phyloP scores from a whole-genome alignment of 2,113 vertebrate species.

The Oriolus oriolus region DNA sequence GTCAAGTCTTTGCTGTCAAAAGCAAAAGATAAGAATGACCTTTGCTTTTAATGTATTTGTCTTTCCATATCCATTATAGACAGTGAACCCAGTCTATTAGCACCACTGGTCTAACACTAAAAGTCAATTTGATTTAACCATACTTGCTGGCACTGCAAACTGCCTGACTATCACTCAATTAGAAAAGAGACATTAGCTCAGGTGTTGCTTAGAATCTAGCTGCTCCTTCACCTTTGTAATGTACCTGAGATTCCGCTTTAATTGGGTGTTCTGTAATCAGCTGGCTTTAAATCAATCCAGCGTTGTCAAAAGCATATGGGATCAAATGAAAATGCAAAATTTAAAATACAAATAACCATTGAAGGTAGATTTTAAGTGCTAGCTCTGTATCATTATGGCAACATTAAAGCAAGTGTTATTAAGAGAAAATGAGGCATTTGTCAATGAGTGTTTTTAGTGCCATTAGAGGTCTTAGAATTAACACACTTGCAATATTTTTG shows the following conservation, averaged over 20 bases:
- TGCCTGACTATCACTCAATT: constrained; percentile 19
- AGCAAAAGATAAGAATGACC: constrained; percentile 20
- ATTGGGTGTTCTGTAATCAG: not conserved
- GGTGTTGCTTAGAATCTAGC: not conserved
- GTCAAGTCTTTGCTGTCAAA: not conserved
- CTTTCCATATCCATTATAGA: constrained; percentile 17
- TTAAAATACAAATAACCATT: not conserved
- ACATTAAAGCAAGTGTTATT: constrained; percentile 18
- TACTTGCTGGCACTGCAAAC: constrained; percentile 47
- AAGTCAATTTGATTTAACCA: constrained; percentile 46
- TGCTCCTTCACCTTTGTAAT: constrained; percentile 1
- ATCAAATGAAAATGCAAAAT: constrained; percentile 13
- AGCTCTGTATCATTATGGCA: not conserved
- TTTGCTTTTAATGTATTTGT: constrained; percentile 41
- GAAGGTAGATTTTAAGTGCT: not conserved
- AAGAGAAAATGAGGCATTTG: constrained; percentile 37
- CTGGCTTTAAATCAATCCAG: not conserved
- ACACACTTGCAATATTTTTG: constrained; percentile 17
- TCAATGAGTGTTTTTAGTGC: constrained; percentile 18
- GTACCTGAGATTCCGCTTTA: not conserved
- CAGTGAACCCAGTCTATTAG: constrained; percentile 10
- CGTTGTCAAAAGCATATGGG: not conserved
- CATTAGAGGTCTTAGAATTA: constrained; percentile 18
- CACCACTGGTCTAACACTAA: not conserved
- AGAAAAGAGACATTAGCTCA: constrained; percentile 26